A percentile compares a stretch with the other conserved stretches of the same genome.
These are phyloP conservation scores for Drosophila cognata DNA, from an alignment of 2,888 invertebrate species.

Conservation along the genomic window DNA sequence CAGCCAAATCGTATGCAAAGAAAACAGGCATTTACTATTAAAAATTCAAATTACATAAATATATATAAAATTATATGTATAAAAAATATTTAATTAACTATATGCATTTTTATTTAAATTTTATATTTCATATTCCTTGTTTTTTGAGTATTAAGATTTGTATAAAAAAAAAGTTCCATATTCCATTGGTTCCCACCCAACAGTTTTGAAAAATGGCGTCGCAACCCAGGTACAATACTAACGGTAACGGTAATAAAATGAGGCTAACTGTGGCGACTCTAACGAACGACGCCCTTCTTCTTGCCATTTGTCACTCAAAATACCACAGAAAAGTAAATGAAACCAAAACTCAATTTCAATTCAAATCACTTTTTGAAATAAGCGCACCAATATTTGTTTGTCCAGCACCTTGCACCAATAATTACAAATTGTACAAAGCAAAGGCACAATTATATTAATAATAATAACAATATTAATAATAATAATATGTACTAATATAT, in stretches of 20 bases:
- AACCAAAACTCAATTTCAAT: neutral
- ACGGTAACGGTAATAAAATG: neutral
- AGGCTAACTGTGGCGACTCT: neutral
- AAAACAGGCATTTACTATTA: neutral
- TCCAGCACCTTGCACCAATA: neutral
- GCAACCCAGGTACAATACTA: neutral
- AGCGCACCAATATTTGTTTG: slow-evolving; percentile 1
- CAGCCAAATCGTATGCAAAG: neutral
- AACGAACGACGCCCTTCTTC: neutral
- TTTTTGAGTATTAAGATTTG: neutral
- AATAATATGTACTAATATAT: neutral
- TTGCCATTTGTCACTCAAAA: neutral
- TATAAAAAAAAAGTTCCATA: neutral
- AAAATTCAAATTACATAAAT: neutral
- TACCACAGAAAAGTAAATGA: slow-evolving; percentile 1
- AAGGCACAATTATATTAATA: neutral
- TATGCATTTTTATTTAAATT: neutral
- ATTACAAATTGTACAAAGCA: neutral
- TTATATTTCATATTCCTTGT: neutral
- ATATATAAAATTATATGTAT: neutral
- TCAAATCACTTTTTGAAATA: neutral
- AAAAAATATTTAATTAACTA: neutral
- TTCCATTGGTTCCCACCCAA: slow-evolving; percentile 2
- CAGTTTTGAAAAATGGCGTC: slow-evolving; percentile 2
- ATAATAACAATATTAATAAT: neutral